phyloP scores from a whole-genome alignment of 1,140 invertebrate species.

The Holotrichia oblita region DNA sequence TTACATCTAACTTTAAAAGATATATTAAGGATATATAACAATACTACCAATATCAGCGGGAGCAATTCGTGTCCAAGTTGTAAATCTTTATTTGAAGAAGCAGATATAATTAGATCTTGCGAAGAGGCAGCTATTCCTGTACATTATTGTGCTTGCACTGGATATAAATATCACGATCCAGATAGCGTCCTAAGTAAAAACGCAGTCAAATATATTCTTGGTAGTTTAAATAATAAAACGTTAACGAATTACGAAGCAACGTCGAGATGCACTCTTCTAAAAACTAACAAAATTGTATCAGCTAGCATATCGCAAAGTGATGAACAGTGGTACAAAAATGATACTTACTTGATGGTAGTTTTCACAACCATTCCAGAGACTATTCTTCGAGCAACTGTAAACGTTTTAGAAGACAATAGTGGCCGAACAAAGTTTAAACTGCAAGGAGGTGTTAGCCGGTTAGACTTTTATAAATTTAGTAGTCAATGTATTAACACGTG shows the following conservation, averaged over 20 bases:
- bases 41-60: conserved; percentile 58
- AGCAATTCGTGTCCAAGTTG: conserved; percentile 71
- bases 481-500: conserved; percentile 65
- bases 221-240: conserved; percentile 56
- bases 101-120: conserved; percentile 75
- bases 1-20: conserved; percentile 71
- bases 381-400: conserved; percentile 68
- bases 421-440: conserved; percentile 56
- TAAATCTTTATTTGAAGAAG: conserved; percentile 71
- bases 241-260: conserved; percentile 54
- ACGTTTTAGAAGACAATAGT: conserved; percentile 42
- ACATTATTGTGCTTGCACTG: conserved; percentile 82
- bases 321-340: conserved; percentile 45
- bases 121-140: conserved; percentile 73
- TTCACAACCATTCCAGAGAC: conserved; percentile 66
- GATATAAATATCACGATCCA: conserved; percentile 61
- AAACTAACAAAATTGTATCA: conserved; percentile 61
- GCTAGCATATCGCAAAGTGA: conserved; percentile 56
- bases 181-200: conserved; percentile 55
- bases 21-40: conserved; percentile 61
- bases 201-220: conserved; percentile 63
- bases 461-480: conserved; percentile 68
- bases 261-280: conserved; percentile 64
- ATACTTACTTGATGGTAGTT: conserved; percentile 62
- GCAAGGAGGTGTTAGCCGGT: conserved; percentile 66